Evolutionary conservation across 2,113 vertebrate genomes (phyloP), one percentile per base, ranked within the genome.

Genomic region (Alouatta palliata): DNA sequence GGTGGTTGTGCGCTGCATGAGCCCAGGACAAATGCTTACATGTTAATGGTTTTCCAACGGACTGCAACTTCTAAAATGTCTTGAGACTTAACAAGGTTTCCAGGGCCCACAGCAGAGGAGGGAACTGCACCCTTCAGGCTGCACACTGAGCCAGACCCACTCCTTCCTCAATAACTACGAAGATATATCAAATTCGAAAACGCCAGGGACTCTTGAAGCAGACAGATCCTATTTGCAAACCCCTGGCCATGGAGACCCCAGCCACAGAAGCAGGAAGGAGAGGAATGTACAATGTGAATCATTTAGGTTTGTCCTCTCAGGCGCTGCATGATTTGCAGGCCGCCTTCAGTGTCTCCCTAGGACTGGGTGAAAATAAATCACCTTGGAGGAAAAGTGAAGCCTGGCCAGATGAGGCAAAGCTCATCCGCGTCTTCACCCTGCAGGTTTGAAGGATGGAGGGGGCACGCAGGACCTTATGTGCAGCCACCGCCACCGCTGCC

Each of bases 131-230:
- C n/a, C 52, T 17, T n/a, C 21, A 45, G 47, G 45, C 45, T 37
- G 17, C 0, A 2, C 7, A 14, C 6, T 4, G 56, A 8, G 2
- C n/a, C 4, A 37, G 12, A 37, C 12, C 47, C 58, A 86, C 23
- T 11, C 71, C 12, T 90, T 70, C 23, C 14, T 64, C n/a, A 9
- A 7, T 16, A 43, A 23, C 64, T 17, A 16, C 43, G 19, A 94
- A 54, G 76, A n/a, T 2, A 8, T 27, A 5, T 19, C 58, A 73
- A 21, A 54, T 47, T 61, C 32, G 19, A 49, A 45, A 73, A 75
- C 25, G 17, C 23, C 75, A 0, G 76, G 61, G 14, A 47, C 54
- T 14, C 21, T 37, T 73, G 73, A 73, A 87, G 35, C 23, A 11
- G 75, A 16, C 5, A 6, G 2, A 45, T 37, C 9, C 80, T 52